Base-by-base conservation (phyloP, 2,113 vertebrate genomes). In the Embiotoca jacksoni region DNA sequence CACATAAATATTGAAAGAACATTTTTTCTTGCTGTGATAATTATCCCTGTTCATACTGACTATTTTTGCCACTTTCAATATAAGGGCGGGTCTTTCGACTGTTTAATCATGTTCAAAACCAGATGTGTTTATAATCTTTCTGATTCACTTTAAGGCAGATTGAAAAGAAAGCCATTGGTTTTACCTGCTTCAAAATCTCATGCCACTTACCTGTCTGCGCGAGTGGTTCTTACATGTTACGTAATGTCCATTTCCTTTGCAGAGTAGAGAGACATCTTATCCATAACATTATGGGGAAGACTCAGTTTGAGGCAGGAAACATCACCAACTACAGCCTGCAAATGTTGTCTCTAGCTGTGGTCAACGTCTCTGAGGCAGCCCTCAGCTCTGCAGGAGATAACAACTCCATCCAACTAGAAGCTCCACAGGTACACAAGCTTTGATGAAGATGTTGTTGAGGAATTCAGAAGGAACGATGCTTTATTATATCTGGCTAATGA, bases 261-360 rank as follows among this genome's bases (percentile, higher is more conserved):
- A 94, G 93, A 0, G 2, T 6, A 5, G 92, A 93, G 73, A 78
- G 33, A 54, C 0, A 6, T 0, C 46, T 75, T 3, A 82, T 93
- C 30, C 64, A 82, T 32, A 33, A 33, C 2, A 61, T 93, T 30
- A 84, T 91, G 52, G 5, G 1, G 0, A 3, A 0, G 0, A 1
- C 44, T 14, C 0, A 15, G 8, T 0, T 32, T 10, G 31, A 23
- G 1, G 0, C 0, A 37, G 61, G 3, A 32, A 0, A 2, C 11
- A 5, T 2, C 7, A 13, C 1, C 0, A 0, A 1, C 0, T 47
- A 76, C 62, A 3, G 35, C 16, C 1, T 88, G n/a, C 41, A 6
- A 1, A 3, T 2, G 2, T 1, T 91, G 35, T 56, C 68, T 15
- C 5, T 94, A 50, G 60, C 50, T 8, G 74, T 90, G 52, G 1